Base-by-base conservation (phyloP, 2,888 invertebrate genomes). In the Melanostoma scalare region DNA sequence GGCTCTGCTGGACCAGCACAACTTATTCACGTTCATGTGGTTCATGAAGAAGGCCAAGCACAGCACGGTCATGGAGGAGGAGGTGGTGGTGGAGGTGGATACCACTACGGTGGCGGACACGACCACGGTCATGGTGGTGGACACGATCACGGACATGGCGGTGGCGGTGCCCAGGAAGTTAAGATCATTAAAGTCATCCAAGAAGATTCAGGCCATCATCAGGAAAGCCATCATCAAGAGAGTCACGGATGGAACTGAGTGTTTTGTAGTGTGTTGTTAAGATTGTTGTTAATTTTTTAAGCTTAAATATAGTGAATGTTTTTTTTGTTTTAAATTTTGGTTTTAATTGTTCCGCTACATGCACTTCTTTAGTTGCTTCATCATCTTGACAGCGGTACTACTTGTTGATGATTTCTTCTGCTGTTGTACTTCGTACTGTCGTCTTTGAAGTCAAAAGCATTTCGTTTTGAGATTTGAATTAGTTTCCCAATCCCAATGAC, bases 121-220 rank as follows among this genome's bases (percentile, higher is more conserved):
- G 35, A 55, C 33, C 35, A 35, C 44, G 33, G 46, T 33, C 33
- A 52, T 9, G 33, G 33, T 60, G 20, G 20, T 20, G 20, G 20
- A 20, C 20, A 20, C 20, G 20, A 20, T 20, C 35, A 35, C 44
- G 33, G 46, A n/a, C 33, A 52, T 9, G 33, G 33, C 46, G 60
- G 60, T 48, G 48, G 61, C 9, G 48, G 48, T 36, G 48, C 9
- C 6, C 48, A 61, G 38, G 48, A 33, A 36, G 48, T 63, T 36
- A 63, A 63, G 30, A 48, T 48, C 20, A 36, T 63, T 63, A 63
- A 63, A 6, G 8, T 63, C 38, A 48, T 63, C 36, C 61, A 63
- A 38, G 30, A 50, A 50, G 48, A 48, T 48, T 30, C 30, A 30
- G 38, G 50, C 3, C 63, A 63, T 40, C 53, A 53, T n/a, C 35